Percentiles rank a stretch among this genome's conserved stretches.
These are phyloP conservation scores for Sebastes minor DNA, from an alignment of 2,797 vertebrate genomes.

Conservation along the genomic window DNA sequence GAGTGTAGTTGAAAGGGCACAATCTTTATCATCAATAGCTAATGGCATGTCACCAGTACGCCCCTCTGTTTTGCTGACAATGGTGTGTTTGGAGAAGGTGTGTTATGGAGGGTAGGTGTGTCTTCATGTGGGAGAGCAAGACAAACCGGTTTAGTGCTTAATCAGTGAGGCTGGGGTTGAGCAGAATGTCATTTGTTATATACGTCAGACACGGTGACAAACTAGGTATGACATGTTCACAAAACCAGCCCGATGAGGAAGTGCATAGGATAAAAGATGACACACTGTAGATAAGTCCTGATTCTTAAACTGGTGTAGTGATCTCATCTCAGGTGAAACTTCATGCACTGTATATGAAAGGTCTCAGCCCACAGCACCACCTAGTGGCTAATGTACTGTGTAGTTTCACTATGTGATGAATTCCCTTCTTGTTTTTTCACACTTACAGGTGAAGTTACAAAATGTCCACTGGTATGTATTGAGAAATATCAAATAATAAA, in stretches of 20 bases:
- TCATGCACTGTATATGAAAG: neutral
- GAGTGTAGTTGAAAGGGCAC: neutral
- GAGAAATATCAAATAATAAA: neutral
- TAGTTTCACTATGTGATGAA: neutral
- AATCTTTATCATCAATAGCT: constrained; percentile 21
- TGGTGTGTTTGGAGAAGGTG: constrained; percentile 75
- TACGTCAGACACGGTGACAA: neutral
- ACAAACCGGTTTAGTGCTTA: constrained; percentile 75
- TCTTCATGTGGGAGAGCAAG: constrained; percentile 66
- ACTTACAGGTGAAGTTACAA: constrained; percentile 44
- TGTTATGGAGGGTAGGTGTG: constrained; percentile 63
- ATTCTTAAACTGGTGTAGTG: neutral
- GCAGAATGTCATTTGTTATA: neutral
- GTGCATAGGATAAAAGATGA: no score
- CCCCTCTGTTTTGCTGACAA: constrained; percentile 62
- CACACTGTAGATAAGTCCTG: neutral
- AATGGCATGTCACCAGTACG: constrained; percentile 35
- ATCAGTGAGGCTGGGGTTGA: constrained; percentile 33
- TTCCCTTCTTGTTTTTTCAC: constrained; percentile 10
- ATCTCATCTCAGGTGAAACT: neutral
- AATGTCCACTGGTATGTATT: constrained; percentile 61
- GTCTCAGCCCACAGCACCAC: constrained; percentile 30
- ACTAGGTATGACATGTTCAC: neutral
- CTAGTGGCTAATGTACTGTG: constrained; percentile 39
- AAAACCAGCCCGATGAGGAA: neutral